A percentile compares a stretch with the other conserved stretches of the same genome.
Evolutionary conservation across 1,140 invertebrate species (phyloP).

Genomic region (Aphelenchoides fujianensis): DNA sequence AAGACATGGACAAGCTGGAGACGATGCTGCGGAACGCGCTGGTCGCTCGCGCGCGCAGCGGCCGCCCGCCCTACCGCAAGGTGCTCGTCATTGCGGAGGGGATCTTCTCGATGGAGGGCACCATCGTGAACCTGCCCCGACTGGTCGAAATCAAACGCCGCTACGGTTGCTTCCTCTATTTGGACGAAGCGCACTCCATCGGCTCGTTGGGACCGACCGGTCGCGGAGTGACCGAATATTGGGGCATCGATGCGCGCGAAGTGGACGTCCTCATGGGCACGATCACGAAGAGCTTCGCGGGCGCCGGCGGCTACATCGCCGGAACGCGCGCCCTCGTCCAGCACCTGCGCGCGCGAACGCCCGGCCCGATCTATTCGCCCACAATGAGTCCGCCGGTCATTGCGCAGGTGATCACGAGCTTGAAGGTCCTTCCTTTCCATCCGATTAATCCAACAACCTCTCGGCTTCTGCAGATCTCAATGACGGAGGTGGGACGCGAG

Average conservation of each 20-base stretch:
- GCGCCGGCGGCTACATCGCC: conserved; percentile 67
- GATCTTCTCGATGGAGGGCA: conserved; percentile 65
- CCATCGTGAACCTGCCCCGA: conserved; percentile 64
- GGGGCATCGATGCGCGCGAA: conserved; percentile 64
- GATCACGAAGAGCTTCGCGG: conserved; percentile 67
- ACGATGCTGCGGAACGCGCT: background rate
- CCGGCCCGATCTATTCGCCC: conserved; percentile 64
- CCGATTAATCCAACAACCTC: too few species aligned
- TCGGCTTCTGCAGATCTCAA: conserved; percentile 61
- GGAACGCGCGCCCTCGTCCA: conserved; percentile 65
- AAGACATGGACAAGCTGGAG: conserved; percentile 5
- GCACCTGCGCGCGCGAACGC: conserved; percentile 62
- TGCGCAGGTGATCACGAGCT: conserved; percentile 64
- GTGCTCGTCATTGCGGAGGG: conserved; percentile 64
- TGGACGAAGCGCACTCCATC: conserved; percentile 67
- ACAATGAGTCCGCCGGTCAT: conserved; percentile 64
- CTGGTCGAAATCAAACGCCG: conserved; percentile 66
- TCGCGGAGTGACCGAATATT: conserved; percentile 66
- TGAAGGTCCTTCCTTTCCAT: too few species aligned
- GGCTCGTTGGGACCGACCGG: conserved; percentile 66
- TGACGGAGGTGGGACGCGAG: conserved; percentile 62
- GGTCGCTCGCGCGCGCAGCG: background rate
- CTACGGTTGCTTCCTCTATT: conserved; percentile 66
- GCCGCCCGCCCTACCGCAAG: conserved; percentile 16
- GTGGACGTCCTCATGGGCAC: conserved; percentile 68